Conservation (phyloP, 2,888 invertebrate genomes). For the Erpobdella octoculata region DNA sequence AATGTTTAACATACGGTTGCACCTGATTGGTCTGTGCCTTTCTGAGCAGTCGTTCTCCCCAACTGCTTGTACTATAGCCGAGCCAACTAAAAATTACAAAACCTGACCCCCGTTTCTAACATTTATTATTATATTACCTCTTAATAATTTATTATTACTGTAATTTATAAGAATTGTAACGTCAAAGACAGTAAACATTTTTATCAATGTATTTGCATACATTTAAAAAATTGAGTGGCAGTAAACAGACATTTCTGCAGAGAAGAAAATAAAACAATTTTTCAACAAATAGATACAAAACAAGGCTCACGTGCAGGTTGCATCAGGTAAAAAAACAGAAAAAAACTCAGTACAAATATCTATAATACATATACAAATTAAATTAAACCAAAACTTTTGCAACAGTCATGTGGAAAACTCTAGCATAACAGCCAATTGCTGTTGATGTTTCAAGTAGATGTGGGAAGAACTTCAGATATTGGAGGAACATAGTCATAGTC, state of each 20-base stretch:
- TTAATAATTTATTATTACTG: too few species aligned
- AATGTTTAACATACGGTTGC: too few species aligned
- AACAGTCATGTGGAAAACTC: neutral
- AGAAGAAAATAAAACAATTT: neutral
- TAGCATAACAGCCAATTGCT: neutral
- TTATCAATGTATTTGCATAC: too few species aligned
- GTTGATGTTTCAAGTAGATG: conserved; percentile 1
- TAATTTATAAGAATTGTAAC: too few species aligned
- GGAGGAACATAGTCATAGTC: too few species aligned
- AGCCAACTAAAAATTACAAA: too few species aligned
- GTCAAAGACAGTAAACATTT: too few species aligned
- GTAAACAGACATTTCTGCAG: conserved; percentile 4
- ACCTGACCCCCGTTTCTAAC: too few species aligned
- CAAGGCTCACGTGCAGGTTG: conserved; percentile 11
- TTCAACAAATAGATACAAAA: neutral
- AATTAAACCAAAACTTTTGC: neutral
- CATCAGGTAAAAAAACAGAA: neutral
- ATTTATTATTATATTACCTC: too few species aligned
- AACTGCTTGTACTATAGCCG: too few species aligned
- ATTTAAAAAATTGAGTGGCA: neutral
- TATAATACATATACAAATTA: neutral
- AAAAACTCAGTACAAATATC: conserved; percentile 5
- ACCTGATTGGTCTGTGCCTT: too few species aligned
- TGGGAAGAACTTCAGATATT: neutral
- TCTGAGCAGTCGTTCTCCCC: too few species aligned